Conservation (phyloP, 2,888 invertebrate genomes). For the Acanthococcus lagerstroemiae region DNA sequence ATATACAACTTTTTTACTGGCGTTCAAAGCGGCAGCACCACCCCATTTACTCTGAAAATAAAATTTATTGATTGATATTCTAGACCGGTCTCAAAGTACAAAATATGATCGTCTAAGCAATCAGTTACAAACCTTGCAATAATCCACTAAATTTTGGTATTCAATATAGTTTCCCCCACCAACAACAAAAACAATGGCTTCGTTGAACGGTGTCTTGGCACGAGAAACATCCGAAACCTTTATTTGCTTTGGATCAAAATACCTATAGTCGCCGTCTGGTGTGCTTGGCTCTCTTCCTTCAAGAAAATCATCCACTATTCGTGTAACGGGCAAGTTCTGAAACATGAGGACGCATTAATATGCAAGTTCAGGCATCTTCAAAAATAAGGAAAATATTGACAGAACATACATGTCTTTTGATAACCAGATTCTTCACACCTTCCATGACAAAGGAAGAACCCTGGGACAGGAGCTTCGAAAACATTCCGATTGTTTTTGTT, state of each 20-base stretch:
- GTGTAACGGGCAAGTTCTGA: constrained; percentile 86
- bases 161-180: constrained; percentile 98
- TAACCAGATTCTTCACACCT: constrained; percentile 96
- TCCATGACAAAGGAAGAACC: constrained; percentile 99
- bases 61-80: constrained; percentile 15
- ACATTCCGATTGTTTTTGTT: constrained; percentile 94
- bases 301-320: constrained; percentile 82
- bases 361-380: constrained; percentile 69
- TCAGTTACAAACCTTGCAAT: constrained; percentile 59
- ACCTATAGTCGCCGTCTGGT: constrained; percentile 69
- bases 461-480: constrained; percentile 91
- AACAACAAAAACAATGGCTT: constrained; percentile 81
- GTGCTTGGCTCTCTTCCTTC: constrained; percentile 61
- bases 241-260: constrained; percentile 90
- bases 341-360: constrained; percentile 36
- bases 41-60: constrained; percentile 59
- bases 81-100: background rate
- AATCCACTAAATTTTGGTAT: constrained; percentile 95
- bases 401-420: constrained; percentile 83
- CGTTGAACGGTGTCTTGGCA: constrained; percentile 58
- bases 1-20: constrained; percentile 69
- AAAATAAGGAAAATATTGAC: constrained; percentile 35
- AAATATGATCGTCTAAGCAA: background rate
- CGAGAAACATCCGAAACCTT: constrained; percentile 55
- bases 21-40: constrained; percentile 44